Conservation (phyloP, 2,113 vertebrate species). For the Oreochromis tanganicae region DNA sequence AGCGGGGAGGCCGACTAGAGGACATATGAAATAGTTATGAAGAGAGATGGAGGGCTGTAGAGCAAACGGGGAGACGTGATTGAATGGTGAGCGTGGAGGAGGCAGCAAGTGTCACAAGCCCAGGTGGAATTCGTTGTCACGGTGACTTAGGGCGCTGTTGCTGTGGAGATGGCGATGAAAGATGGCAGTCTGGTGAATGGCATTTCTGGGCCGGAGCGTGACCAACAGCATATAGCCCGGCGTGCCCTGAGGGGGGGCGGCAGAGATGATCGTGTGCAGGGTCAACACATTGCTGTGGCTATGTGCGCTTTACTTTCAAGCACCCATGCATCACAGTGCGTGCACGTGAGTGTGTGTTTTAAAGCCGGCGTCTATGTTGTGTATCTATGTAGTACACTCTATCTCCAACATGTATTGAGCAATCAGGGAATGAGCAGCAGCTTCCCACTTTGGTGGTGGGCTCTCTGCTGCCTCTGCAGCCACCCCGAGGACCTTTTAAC, state of each 20-base stretch:
- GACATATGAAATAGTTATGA: constrained; percentile 1
- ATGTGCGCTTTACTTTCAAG: not conserved
- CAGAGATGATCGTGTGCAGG: constrained; percentile 22
- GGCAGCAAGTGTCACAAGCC: constrained; percentile 36
- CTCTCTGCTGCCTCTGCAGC: constrained; percentile 8
- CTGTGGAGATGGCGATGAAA: constrained; percentile 57
- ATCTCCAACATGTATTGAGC: not conserved
- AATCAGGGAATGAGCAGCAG: constrained; percentile 21
- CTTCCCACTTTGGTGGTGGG: constrained; percentile 33
- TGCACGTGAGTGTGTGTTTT: not conserved
- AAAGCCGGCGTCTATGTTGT: not conserved
- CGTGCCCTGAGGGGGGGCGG: constrained; percentile 1
- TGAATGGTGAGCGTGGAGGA: constrained; percentile 11
- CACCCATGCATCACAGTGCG: not conserved
- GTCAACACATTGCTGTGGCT: constrained; percentile 7
- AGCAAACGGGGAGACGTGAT: constrained; percentile 4
- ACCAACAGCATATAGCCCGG: constrained; percentile 48
- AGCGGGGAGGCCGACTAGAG: not conserved
- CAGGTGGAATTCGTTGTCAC: constrained; percentile 62
- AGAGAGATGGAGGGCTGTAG: not conserved
- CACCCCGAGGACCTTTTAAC: constrained; percentile 50
- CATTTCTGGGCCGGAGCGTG: constrained; percentile 44
- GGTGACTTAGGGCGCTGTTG: constrained; percentile 46
- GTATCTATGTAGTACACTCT: not conserved
- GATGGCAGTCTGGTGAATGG: constrained; percentile 10